Percentiles rank a stretch among this genome's conserved stretches.
phyloP scores from a whole-genome alignment of 2,888 invertebrate species.

The Drosophila picticornis region DNA sequence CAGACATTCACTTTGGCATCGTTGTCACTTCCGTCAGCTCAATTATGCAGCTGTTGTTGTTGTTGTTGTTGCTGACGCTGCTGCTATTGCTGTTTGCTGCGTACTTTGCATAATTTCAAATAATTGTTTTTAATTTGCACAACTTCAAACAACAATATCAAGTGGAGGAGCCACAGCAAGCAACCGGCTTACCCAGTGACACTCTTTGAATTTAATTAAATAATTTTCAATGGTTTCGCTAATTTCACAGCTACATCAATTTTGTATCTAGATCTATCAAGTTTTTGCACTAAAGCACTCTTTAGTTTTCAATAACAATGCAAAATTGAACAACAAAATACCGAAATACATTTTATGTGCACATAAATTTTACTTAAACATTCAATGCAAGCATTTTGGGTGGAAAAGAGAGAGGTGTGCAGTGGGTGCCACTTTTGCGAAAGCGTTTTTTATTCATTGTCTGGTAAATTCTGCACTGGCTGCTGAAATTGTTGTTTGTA shows the following conservation, averaged over 20 bases:
- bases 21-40: constrained; percentile 72
- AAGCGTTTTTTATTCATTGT: constrained; percentile 65
- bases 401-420: background rate
- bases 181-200: constrained; percentile 47
- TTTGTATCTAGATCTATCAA: constrained; percentile 6
- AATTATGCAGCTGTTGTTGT: constrained; percentile 62
- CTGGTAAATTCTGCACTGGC: constrained; percentile 40
- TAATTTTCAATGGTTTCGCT: constrained; percentile 59
- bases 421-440: constrained; percentile 39
- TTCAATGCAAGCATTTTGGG: constrained; percentile 33
- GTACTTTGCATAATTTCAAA: constrained; percentile 75
- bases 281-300: constrained; percentile 4
- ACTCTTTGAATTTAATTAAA: constrained; percentile 57
- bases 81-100: constrained; percentile 43
- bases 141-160: constrained; percentile 69
- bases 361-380: constrained; percentile 66
- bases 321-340: constrained; percentile 53
- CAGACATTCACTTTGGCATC: constrained; percentile 69
- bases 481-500: constrained; percentile 67
- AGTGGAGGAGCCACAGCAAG: constrained; percentile 24
- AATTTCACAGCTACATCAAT: constrained; percentile 34
- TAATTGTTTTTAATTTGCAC: constrained; percentile 74
- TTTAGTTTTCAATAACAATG: constrained; percentile 61
- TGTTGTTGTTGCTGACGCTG: constrained; percentile 27
- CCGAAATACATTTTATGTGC: constrained; percentile 53